Percentiles rank a stretch among this genome's conserved stretches.
Evolutionary conservation across 2,797 vertebrate species (phyloP).

Genomic region (Sebastes hopkinsi): DNA sequence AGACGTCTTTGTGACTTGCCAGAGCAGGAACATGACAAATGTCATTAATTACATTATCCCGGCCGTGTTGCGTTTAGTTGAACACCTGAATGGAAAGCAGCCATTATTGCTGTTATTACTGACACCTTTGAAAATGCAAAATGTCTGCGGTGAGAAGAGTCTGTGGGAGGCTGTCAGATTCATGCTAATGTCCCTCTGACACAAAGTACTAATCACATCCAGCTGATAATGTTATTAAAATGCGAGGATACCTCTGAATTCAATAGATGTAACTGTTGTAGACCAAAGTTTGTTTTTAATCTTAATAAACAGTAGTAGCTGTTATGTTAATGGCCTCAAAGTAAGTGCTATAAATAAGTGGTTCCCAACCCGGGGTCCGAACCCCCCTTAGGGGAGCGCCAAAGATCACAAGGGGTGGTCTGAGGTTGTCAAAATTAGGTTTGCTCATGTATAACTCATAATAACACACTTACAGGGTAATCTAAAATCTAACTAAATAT

Average conservation of each 20-base stretch:
- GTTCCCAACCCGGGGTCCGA: no score
- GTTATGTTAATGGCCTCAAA: no score
- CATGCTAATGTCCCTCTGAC: constrained; percentile 16
- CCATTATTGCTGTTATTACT: constrained; percentile 12
- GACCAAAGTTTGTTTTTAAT: neutral
- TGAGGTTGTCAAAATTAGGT: no score
- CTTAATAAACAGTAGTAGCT: no score
- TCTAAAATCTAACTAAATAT: no score
- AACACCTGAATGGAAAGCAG: constrained; percentile 3
- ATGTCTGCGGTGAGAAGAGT: constrained; percentile 34
- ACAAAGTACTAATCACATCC: neutral
- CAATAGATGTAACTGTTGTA: neutral
- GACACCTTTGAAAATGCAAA: constrained; percentile 31
- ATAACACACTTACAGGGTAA: no score
- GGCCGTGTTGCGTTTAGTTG: neutral
- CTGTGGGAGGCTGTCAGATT: constrained; percentile 50
- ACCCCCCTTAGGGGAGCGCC: no score
- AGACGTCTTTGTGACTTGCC: neutral
- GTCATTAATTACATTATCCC: neutral
- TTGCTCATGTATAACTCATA: no score
- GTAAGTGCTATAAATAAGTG: no score
- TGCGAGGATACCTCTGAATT: neutral
- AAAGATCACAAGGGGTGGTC: no score
- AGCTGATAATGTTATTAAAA: neutral
- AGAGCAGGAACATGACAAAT: neutral